phyloP scores from a whole-genome alignment of 2,113 vertebrate genomes.

The Actenoides lindsayi region DNA sequence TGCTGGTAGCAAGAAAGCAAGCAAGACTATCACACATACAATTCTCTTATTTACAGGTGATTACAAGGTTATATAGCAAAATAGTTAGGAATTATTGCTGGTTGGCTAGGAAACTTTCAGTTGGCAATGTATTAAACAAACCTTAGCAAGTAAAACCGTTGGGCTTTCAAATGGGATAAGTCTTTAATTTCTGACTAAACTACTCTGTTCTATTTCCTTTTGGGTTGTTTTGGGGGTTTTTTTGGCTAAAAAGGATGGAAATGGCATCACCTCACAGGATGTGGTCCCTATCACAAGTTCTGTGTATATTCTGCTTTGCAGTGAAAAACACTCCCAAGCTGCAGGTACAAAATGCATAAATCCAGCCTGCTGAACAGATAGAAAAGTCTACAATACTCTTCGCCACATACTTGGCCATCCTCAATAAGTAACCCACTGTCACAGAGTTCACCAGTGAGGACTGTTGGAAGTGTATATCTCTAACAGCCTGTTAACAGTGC shows the following conservation, averaged over 20 bases:
- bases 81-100: neutral
- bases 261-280: neutral
- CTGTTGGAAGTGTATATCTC: rapidly evolving
- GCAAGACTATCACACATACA: neutral
- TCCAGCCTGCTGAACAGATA: neutral
- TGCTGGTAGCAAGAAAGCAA: neutral
- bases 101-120: neutral
- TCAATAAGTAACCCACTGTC: neutral
- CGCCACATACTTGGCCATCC: neutral
- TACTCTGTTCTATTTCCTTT: neutral
- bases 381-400: neutral
- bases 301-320: neutral
- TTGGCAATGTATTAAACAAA: neutral
- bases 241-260: neutral
- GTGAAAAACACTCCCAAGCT: neutral
- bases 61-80: neutral
- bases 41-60: neutral
- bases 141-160: neutral
- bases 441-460: neutral
- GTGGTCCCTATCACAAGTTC: neutral
- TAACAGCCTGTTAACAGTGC: neutral
- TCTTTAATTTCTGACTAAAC: neutral
- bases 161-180: neutral
- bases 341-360: neutral
- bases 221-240: neutral